Conservation (phyloP, 2,797 vertebrate genomes). For the Galagoides demidoff region DNA sequence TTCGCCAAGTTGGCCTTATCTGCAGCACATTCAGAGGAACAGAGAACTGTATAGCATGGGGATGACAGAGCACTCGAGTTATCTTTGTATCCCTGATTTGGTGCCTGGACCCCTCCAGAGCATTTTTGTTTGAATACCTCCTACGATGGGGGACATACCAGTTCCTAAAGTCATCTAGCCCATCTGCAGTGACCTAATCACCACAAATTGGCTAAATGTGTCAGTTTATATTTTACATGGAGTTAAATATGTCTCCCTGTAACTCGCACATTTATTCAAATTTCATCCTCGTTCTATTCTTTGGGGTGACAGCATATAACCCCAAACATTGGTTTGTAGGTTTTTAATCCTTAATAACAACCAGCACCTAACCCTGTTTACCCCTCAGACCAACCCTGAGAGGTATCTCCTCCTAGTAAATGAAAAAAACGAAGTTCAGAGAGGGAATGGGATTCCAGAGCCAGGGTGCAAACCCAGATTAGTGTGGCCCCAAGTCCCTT, state of each 20-base stretch:
- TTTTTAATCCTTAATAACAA: neutral
- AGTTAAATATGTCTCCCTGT: neutral
- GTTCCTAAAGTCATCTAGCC: neutral
- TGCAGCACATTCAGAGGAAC: conserved; percentile 80
- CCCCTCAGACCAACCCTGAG: neutral
- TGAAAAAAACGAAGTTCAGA: neutral
- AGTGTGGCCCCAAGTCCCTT: neutral
- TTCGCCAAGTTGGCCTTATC: conserved; percentile 93
- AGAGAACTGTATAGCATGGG: neutral
- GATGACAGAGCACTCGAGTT: neutral
- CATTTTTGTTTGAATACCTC: neutral
- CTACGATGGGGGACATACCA: neutral
- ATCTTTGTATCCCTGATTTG: neutral
- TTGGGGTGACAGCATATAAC: neutral
- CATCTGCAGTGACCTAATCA: neutral
- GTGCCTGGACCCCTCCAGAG: neutral
- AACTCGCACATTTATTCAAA: neutral
- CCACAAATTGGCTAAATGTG: neutral
- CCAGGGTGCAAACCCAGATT: neutral
- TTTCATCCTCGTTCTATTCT: conserved; percentile 20
- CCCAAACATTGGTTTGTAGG: neutral
- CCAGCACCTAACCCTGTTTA: neutral
- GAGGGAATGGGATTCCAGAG: neutral
- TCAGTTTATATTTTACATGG: neutral
- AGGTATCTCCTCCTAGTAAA: neutral